Percentiles rank a stretch among this genome's conserved stretches.
These are phyloP conservation scores for Drosophila conformis DNA, from an alignment of 2,888 invertebrate species.

Conservation along the genomic window DNA sequence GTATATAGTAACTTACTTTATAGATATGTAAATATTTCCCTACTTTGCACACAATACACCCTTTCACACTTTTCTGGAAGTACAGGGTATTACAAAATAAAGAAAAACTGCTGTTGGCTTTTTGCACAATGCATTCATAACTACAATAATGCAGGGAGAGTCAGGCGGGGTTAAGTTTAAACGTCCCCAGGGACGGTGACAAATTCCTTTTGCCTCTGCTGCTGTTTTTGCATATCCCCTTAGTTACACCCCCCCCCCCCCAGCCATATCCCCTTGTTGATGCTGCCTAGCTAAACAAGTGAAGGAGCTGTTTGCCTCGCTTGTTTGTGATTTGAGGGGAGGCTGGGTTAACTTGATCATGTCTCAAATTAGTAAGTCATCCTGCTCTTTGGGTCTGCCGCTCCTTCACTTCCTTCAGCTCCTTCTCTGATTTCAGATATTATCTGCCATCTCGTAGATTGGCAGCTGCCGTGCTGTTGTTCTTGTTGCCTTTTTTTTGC, in stretches of 20 bases:
- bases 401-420: background rate
- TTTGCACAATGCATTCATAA: slow-evolving; percentile 54
- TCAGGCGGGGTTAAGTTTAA: slow-evolving; percentile 39
- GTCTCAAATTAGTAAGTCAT: slow-evolving; percentile 78
- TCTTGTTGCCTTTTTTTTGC: background rate
- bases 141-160: slow-evolving; percentile 34
- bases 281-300: slow-evolving; percentile 21
- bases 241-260: background rate
- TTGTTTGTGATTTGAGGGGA: slow-evolving; percentile 53
- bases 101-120: slow-evolving; percentile 31
- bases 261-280: background rate
- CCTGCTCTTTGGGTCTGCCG: slow-evolving; percentile 32
- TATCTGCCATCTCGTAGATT: slow-evolving; percentile 21
- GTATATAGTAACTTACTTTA: too few species aligned
- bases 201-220: background rate
- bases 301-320: slow-evolving; percentile 25
- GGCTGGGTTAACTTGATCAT: slow-evolving; percentile 72
- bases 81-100: slow-evolving; percentile 29
- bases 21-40: background rate
- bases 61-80: background rate
- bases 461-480: slow-evolving; percentile 8
- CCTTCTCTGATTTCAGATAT: slow-evolving; percentile 25
- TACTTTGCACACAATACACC: background rate
- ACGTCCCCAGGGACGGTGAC: slow-evolving; percentile 6
- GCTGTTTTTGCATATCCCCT: background rate